Evolutionary conservation across 1,140 invertebrate species (phyloP), one percentile per base, ranked within the genome.

Genomic region (Caenorhabditis latens): DNA sequence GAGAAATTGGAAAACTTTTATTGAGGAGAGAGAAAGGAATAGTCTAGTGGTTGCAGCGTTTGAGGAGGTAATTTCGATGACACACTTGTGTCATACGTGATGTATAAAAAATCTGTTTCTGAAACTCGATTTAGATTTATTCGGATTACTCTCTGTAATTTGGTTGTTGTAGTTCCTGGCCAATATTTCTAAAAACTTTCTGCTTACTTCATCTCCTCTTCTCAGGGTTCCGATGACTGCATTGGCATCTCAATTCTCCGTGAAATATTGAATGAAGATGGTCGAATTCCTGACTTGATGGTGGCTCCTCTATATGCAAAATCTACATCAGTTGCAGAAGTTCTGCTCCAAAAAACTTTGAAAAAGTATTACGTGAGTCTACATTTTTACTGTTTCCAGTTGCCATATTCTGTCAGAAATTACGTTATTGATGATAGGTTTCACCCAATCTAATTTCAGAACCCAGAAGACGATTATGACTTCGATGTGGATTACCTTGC

Each of bases 381-480:
- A 11, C 14, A 58, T 5, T 63, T 24, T 21, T 63, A 13, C 58
- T 32, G 58, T 63, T 63, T 63, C 58, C 16, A n/a, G 4, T 8
- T n/a, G 19, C 21, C n/a, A 58, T 5, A 16, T 50, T n/a, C 1
- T 19, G 19, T 43, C 8, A 53, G 46, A n/a, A 50, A 83, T 32
- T 32, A 32, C 32, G 32, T 1, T 2, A 32, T 2, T 32, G 82
- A 0, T n/a, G 43, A 4, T 21, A 43, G 79, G 79, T 21, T 83
- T 83, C 79, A 50, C n/a, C 57, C n/a, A 55, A 21, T 0, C 16
- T 46, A 53, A 83, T 57, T 85, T 57, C 67, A 85, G 84, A 85
- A 85, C 16, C 84, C 84, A 3, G 67, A 85, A 57, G 84, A 85
- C 24, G 84, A 85, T 50, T 85, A 55, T n/a, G 84, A 85, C 32